A percentile compares a stretch with the other conserved stretches of the same genome.
Conservation (phyloP, 64 coral and sea anemone genomes). For the Actinia tenebrosa region DNA sequence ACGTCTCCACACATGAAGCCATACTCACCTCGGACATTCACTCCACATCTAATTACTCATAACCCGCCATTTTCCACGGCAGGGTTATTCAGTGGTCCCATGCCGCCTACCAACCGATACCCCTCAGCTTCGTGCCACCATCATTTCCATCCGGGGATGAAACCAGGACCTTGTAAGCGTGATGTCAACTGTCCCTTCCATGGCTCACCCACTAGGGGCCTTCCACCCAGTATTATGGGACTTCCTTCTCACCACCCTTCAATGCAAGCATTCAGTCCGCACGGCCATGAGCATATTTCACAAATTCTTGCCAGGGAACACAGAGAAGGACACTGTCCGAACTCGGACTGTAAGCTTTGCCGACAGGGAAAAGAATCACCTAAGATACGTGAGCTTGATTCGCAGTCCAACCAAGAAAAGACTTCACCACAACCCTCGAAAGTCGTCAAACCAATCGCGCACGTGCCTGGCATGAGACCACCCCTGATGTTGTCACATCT, state of each 20-base stretch:
- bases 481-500: conserved; percentile 86
- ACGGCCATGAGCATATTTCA: conserved; percentile 68
- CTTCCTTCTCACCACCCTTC: conserved; percentile 75
- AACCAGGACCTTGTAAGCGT: conserved; percentile 76
- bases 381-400: conserved; percentile 38
- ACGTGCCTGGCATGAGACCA: conserved; percentile 86
- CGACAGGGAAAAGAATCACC: conserved; percentile 58
- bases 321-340: conserved; percentile 47
- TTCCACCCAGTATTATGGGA: conserved; percentile 72
- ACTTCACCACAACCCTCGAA: conserved; percentile 63
- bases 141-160: conserved; percentile 63
- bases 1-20: conserved; percentile 71
- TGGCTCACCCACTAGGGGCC: conserved; percentile 51
- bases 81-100: conserved; percentile 53
- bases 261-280: conserved; percentile 49
- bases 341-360: conserved; percentile 53
- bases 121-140: conserved; percentile 57
- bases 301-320: conserved; percentile 70
- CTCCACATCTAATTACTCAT: conserved; percentile 94
- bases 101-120: conserved; percentile 59
- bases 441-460: conserved; percentile 89
- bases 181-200: conserved; percentile 93
- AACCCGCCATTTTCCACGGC: conserved; percentile 48
- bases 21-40: conserved; percentile 83
- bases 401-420: conserved; percentile 37